A percentile compares a stretch with the other conserved stretches of the same genome.
Conservation (phyloP, 2,888 invertebrate species). For the Drosophila mettleri region DNA sequence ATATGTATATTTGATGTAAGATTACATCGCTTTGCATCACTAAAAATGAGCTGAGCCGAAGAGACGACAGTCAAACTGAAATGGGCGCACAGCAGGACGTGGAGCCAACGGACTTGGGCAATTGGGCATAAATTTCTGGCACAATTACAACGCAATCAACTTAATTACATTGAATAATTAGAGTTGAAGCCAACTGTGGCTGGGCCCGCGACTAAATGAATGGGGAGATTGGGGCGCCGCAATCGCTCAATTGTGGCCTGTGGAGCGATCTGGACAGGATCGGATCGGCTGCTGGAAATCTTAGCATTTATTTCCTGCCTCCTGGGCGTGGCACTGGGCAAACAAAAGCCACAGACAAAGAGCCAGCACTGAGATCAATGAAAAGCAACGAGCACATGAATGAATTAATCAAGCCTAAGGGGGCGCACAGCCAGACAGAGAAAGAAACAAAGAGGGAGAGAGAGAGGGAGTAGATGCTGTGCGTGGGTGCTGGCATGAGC, state of each 20-base stretch:
- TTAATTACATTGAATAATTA: conserved; percentile 81
- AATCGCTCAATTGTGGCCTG: not conserved
- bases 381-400: conserved; percentile 51
- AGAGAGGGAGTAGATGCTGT: conserved; percentile 3
- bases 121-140: conserved; percentile 73
- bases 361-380: conserved; percentile 60
- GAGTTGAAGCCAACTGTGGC: conserved; percentile 40
- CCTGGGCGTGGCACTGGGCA: conserved; percentile 30
- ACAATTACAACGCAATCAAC: conserved; percentile 75
- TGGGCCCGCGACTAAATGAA: not conserved
- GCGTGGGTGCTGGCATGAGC: conserved; percentile 47
- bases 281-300: conserved; percentile 20
- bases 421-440: not conserved
- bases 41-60: conserved; percentile 5
- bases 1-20: not conserved
- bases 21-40: not conserved
- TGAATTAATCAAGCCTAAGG: conserved; percentile 48
- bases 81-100: conserved; percentile 13
- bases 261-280: conserved; percentile 26
- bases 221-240: not conserved
- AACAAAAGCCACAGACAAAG: conserved; percentile 41
- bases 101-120: conserved; percentile 50
- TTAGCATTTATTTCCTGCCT: conserved; percentile 4
- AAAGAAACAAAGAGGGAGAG: not conserved
- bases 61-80: conserved; percentile 21